Percentiles rank a stretch among this genome's conserved stretches.
Conservation (phyloP, 30 jellyfish, hydroid and myxozoan species). For the Catostylus mosaicus region DNA sequence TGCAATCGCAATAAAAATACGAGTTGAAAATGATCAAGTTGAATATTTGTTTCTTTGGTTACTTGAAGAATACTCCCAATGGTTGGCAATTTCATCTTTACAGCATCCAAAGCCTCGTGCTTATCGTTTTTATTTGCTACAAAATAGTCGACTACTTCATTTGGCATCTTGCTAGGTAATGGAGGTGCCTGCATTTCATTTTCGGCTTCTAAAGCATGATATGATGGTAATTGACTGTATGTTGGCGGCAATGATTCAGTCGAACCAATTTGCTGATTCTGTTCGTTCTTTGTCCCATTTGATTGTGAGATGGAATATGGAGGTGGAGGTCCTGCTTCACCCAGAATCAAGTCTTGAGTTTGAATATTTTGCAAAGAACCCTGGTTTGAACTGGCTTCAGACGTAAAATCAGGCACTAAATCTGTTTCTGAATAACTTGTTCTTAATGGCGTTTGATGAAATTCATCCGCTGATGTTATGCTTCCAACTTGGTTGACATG, state of each 20-base stretch:
- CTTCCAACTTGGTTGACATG: neutral
- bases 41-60: conserved; percentile 69
- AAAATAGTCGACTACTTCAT: neutral
- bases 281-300: neutral
- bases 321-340: conserved; percentile 60
- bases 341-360: neutral
- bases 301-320: conserved; percentile 29
- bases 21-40: conserved; percentile 94
- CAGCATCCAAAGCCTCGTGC: neutral
- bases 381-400: neutral
- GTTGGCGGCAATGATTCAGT: conserved; percentile 30
- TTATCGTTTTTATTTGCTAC: neutral
- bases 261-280: neutral
- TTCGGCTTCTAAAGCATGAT: conserved; percentile 25
- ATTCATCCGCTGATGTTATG: neutral
- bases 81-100: conserved; percentile 38
- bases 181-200: conserved; percentile 32
- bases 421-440: conserved; percentile 85
- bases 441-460: conserved; percentile 26
- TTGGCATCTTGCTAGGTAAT: conserved; percentile 11
- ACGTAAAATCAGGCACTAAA: conserved; percentile 24
- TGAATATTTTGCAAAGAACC: neutral
- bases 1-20: conserved; percentile 83
- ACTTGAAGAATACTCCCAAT: conserved; percentile 67
- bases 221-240: conserved; percentile 48